phyloP scores from a whole-genome alignment of 2,113 vertebrate genomes.

The Indicator indicator region DNA sequence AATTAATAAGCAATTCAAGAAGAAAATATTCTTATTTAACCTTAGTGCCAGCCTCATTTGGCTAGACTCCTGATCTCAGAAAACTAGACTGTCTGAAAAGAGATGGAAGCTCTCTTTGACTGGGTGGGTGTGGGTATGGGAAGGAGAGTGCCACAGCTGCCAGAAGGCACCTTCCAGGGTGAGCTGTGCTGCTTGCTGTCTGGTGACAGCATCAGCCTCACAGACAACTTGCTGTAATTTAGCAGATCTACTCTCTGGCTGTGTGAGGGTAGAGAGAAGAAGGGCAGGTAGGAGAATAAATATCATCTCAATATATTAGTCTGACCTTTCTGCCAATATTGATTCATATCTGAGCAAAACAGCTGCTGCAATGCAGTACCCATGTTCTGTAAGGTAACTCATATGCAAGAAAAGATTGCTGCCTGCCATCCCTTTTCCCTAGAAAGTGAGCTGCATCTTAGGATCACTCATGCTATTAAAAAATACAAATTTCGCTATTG shows the following conservation, averaged over 20 bases:
- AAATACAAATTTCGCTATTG: background rate
- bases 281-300: background rate
- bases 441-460: background rate
- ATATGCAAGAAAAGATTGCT: background rate
- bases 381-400: background rate
- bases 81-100: background rate
- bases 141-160: background rate
- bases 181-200: rapidly evolving
- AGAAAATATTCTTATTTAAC: background rate
- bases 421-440: background rate
- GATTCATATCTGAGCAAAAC: background rate
- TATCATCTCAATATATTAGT: background rate
- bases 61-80: background rate
- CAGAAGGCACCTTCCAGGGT: background rate
- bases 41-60: background rate
- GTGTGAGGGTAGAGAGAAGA: background rate
- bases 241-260: background rate
- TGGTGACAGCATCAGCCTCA: background rate
- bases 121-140: background rate
- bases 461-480: background rate
- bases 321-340: background rate
- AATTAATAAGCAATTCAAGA: background rate
- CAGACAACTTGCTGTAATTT: rapidly evolving
- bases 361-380: background rate
- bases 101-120: background rate